Evolutionary conservation across 2,113 vertebrate genomes (phyloP), one percentile per base, ranked within the genome.

Genomic region (Theristicus caerulescens): DNA sequence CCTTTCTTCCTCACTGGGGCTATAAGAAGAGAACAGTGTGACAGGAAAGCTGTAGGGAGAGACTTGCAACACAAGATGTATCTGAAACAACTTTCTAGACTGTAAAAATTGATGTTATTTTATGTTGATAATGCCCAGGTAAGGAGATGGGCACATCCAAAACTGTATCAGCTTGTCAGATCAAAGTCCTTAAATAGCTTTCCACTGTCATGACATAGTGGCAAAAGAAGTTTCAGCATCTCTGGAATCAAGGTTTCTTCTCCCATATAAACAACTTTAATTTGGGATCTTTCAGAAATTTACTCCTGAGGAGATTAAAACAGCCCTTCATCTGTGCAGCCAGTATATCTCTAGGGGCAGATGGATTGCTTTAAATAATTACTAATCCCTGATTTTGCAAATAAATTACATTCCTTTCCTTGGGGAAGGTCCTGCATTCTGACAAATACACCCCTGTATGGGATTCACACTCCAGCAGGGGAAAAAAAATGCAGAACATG

Each of bases 311-410:
- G 72, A 66, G 32, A 81, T 92, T 88, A 78, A 83, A 72, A 58
- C 22, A 65, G 34, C 16, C 36, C 71, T 76, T 91, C 21, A 26
- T 95, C 70, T 93, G 24, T 69, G 61, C 15, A 47, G 70, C 61
- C 0, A 0, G 32, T 91, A 54, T 25, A 20, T 76, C 57, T 93
- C 89, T 74, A 52, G n/a, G 21, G 66, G 25, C 74, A 88, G 82
- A 88, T 86, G 58, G 67, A 85, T 91, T 93, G 80, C 44, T 91
- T 83, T 88, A 86, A 93, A 88, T 81, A 86, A 85, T 95, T 82
- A 58, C 46, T 78, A 62, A 90, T 85, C 58, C 47, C 3, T 76
- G 42, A 11, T 95, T 91, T 94, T 52, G 34, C 49, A 69, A 89
- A 82, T 76, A 44, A 78, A 59, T 80, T 49, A 18, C 49, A 65